Conservation (phyloP, 2,888 invertebrate genomes). For the Helicoverpa assulta region DNA sequence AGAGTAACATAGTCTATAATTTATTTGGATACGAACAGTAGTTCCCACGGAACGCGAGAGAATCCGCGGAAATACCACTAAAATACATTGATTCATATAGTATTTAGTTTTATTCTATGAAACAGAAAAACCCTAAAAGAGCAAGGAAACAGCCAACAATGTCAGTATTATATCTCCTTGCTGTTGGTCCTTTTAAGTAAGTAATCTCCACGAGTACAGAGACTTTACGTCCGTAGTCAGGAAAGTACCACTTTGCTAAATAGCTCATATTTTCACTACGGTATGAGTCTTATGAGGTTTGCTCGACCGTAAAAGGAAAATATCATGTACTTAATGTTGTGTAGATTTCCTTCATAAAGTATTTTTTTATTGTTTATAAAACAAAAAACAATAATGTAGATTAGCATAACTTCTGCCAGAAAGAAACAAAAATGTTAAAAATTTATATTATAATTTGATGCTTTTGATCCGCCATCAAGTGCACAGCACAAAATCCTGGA, state of each 20-base stretch:
- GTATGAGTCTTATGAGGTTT: not conserved
- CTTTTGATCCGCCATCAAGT: not conserved
- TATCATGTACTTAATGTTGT: no score
- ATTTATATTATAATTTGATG: not conserved
- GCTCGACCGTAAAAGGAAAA: no score
- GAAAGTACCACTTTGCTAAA: not conserved
- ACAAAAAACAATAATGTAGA: not conserved
- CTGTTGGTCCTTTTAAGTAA: not conserved
- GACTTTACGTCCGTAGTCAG: not conserved
- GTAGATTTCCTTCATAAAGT: no score
- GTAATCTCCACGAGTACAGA: not conserved
- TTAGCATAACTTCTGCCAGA: not conserved
- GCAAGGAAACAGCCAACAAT: no score
- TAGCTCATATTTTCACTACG: not conserved
- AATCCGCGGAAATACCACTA: no score
- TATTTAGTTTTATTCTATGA: no score
- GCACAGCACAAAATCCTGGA: not conserved
- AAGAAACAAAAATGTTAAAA: not conserved
- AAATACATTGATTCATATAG: no score
- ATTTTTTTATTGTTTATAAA: no score
- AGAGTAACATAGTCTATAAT: no score
- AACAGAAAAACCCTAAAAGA: no score
- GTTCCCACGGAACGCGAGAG: no score
- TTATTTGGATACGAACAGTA: no score
- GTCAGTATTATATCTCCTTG: not conserved